phyloP scores from a whole-genome alignment of 2,797 vertebrate species.

The Echiichthys vipera region DNA sequence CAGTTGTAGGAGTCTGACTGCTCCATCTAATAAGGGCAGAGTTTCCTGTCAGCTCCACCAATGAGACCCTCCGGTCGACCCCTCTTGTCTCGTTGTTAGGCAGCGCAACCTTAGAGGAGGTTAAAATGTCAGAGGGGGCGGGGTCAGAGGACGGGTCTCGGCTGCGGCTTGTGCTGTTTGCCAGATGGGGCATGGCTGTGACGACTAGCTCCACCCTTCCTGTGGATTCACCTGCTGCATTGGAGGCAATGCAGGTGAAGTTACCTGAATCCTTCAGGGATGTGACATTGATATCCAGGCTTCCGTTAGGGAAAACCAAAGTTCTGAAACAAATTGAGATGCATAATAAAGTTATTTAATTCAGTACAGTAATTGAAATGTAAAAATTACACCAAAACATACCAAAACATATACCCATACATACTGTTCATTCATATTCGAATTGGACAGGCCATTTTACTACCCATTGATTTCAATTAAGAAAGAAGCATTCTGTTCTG shows the following conservation, averaged over 20 bases:
- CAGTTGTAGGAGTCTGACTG: conserved; percentile 79
- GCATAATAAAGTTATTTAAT: background rate
- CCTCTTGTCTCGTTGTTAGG: conserved; percentile 83
- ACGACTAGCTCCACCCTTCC: conserved; percentile 85
- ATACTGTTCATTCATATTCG: no score
- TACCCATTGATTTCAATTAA: background rate
- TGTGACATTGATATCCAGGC: conserved; percentile 85
- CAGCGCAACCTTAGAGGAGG: conserved; percentile 80
- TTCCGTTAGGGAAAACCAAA: conserved; percentile 83
- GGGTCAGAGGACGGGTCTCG: conserved; percentile 82
- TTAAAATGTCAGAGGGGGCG: conserved; percentile 85
- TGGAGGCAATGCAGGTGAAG: conserved; percentile 88
- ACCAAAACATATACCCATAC: no score
- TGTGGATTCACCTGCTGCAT: conserved; percentile 86
- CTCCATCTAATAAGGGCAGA: conserved; percentile 88
- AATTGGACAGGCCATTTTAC: background rate
- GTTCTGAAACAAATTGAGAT: conserved; percentile 69
- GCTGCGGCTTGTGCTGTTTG: conserved; percentile 86
- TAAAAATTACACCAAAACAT: background rate
- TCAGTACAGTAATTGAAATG: background rate
- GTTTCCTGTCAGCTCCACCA: conserved; percentile 84
- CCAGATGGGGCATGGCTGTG: conserved; percentile 83
- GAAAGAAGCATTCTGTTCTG: background rate
- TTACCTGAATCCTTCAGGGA: conserved; percentile 85
- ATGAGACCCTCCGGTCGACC: conserved; percentile 80